phyloP scores from a whole-genome alignment of 1,140 invertebrate genomes.

The Eupristina koningsbergeri region DNA sequence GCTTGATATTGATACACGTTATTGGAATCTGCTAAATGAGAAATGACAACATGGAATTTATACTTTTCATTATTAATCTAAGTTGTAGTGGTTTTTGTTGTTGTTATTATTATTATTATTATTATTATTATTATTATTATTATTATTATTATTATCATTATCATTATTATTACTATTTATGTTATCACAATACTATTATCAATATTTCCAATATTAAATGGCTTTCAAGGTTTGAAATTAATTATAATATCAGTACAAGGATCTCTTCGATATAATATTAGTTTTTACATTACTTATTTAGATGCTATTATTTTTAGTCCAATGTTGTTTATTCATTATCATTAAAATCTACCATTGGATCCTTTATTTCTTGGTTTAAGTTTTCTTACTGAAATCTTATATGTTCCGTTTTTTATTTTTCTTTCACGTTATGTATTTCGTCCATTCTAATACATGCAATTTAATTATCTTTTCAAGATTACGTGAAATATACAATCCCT shows the following conservation, averaged over 20 bases:
- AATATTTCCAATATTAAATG: background rate
- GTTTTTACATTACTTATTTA: background rate
- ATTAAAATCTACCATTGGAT: background rate
- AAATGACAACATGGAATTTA: background rate
- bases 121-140: background rate
- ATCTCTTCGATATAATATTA: background rate
- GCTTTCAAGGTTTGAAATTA: background rate
- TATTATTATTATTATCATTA: background rate
- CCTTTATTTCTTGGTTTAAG: background rate
- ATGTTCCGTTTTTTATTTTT: background rate
- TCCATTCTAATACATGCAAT: background rate
- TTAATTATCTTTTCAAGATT: slow-evolving; percentile 13
- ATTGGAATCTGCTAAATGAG: background rate
- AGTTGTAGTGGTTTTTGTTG: background rate
- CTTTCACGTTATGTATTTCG: background rate
- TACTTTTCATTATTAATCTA: background rate
- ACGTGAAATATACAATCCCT: background rate
- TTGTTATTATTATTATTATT: background rate
- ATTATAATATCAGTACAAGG: background rate
- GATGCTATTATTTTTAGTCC: background rate
- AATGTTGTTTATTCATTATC: background rate
- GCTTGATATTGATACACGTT: background rate
- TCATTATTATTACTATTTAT: background rate
- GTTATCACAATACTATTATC: background rate
- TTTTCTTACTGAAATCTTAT: background rate